A percentile compares a stretch with the other conserved stretches of the same genome.
Conservation (phyloP, 2,113 vertebrate species). For the Orthonyx spaldingii region DNA sequence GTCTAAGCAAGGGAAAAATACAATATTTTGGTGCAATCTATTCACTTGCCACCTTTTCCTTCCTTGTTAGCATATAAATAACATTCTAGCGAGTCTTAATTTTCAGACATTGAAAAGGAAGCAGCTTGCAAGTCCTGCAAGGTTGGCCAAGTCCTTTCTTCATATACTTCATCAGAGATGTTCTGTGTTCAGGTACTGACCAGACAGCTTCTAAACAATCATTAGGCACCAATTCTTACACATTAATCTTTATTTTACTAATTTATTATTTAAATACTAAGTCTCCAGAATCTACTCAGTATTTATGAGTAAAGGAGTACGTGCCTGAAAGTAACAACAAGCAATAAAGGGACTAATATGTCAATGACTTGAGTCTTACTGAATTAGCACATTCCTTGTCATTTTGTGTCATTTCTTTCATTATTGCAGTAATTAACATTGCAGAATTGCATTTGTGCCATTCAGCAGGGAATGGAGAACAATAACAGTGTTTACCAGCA, state of each 20-base stretch:
- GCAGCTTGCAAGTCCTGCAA: neutral
- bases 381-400: slow-evolving; percentile 55
- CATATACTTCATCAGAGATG: neutral
- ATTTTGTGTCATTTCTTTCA: slow-evolving; percentile 51
- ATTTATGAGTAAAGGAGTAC: neutral
- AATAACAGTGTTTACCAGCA: slow-evolving; percentile 65
- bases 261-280: neutral
- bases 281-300: neutral
- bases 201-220: neutral
- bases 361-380: slow-evolving; percentile 5
- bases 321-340: neutral
- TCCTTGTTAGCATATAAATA: neutral
- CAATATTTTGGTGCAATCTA: neutral
- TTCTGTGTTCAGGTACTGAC: neutral
- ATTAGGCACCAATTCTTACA: neutral
- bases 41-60: neutral
- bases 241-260: neutral
- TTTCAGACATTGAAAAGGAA: neutral
- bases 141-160: neutral
- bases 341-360: slow-evolving; percentile 30
- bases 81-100: neutral
- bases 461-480: slow-evolving; percentile 34
- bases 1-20: neutral
- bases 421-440: slow-evolving; percentile 61
- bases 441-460: slow-evolving; percentile 54